phyloP scores from a whole-genome alignment of 1,140 invertebrate genomes.

The Idris sp. region DNA sequence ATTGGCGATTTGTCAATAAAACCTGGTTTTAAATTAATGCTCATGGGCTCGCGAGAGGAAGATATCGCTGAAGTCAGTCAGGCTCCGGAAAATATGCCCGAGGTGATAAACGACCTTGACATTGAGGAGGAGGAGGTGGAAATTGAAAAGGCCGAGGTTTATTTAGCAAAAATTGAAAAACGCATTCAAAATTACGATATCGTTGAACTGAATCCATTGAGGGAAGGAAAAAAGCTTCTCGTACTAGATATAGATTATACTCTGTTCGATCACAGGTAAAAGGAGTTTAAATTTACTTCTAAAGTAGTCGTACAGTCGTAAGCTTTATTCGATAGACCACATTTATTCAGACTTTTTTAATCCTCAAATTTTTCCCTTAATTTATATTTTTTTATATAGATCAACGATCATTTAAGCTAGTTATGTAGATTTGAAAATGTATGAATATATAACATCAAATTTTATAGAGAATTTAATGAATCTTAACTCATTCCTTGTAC shows the following conservation, averaged over 20 bases:
- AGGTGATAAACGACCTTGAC: constrained; percentile 92
- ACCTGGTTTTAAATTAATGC: constrained; percentile 95
- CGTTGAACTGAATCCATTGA: constrained; percentile 87
- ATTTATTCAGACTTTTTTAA: too few relatives aligned
- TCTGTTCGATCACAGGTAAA: constrained; percentile 89
- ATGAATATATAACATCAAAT: too few relatives aligned
- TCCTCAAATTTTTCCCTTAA: too few relatives aligned
- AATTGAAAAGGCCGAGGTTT: constrained; percentile 88
- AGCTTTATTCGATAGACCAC: too few relatives aligned
- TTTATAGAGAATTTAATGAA: too few relatives aligned
- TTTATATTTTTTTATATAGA: too few relatives aligned
- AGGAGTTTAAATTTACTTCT: too few relatives aligned
- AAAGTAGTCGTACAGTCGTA: too few relatives aligned
- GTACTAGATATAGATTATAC: constrained; percentile 99
- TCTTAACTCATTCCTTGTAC: too few relatives aligned
- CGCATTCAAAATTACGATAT: constrained; percentile 92
- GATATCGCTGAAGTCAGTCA: constrained; percentile 90
- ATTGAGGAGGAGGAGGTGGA: constrained; percentile 92
- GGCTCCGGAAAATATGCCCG: constrained; percentile 87
- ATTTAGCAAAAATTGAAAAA: constrained; percentile 88
- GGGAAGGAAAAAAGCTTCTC: constrained; percentile 90
- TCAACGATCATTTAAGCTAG: too few relatives aligned
- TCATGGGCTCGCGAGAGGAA: constrained; percentile 96
- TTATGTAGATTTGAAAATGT: too few relatives aligned
- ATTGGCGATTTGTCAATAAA: constrained; percentile 87